Evolutionary conservation across 2,797 vertebrate species (phyloP), one percentile per base, ranked within the genome.

Genomic region (Synanceia verrucosa): DNA sequence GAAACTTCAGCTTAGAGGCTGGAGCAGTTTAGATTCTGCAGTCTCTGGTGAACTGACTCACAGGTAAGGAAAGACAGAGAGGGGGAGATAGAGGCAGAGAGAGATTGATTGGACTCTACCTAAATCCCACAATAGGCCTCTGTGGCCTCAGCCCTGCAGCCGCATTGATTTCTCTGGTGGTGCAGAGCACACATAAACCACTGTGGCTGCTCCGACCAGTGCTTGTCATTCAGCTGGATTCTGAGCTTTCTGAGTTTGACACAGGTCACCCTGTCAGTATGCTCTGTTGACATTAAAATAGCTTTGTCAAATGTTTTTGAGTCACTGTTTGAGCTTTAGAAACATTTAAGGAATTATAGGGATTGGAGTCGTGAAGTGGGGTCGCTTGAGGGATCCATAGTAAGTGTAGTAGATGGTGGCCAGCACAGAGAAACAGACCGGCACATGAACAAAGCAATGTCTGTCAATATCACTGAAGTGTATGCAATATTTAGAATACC

Each of bases 141-240:
- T 85, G 43, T 71, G 87, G 84, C 76, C 81, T 78, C 73, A 73
- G 79, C 77, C 79, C 84, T 89, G 89, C 83, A 91, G 85, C 87
- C 78, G 78, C 85, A 92, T 91, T 86, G 90, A 92, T 92, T 91
- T 92, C 82, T 89, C 76, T 78, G 70, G 76, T 88, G 88, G 79
- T 89, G 85, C 89, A 91, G 86, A 90, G 85, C 85, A 86, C 86
- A 86, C 86, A 88, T 85, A 90, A 67, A 67, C 82, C 73, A 62
- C 80, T 66, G 76, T 65, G 76, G 57, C 58, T 68, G 72, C 76
- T 68, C 44, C 2, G 19, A 26, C 21, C 46, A n/a, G n/a, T n/a
- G 14, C 39, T 70, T 65, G 73, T 84, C 73, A 39, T 79, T 81
- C 46, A 56, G 73, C 50, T 56, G 47, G 58, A 59, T 53, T 51